Conservation (phyloP, 2,888 invertebrate species). For the Drosophila dives region DNA sequence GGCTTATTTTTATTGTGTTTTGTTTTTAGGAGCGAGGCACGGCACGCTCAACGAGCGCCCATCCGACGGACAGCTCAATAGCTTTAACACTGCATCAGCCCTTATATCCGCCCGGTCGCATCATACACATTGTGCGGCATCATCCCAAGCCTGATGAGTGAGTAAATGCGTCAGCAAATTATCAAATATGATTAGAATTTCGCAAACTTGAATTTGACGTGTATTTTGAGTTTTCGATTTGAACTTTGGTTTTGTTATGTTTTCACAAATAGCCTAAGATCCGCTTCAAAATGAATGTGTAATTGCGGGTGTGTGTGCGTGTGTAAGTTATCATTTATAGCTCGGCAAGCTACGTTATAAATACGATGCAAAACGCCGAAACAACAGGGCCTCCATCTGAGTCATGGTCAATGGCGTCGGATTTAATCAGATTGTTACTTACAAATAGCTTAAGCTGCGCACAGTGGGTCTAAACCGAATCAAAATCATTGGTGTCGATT, state of each 20-base stretch:
- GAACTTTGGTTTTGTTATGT: slow-evolving; percentile 11
- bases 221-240: slow-evolving; percentile 11
- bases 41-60: slow-evolving; percentile 87
- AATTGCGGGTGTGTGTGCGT: slow-evolving; percentile 1
- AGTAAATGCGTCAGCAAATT: slow-evolving; percentile 83
- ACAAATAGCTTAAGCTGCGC: slow-evolving; percentile 6
- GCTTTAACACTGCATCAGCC: slow-evolving; percentile 92
- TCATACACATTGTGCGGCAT: slow-evolving; percentile 94
- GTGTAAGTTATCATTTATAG: slow-evolving; percentile 30
- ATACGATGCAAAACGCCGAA: background rate
- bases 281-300: slow-evolving; percentile 39
- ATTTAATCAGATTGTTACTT: slow-evolving; percentile 5
- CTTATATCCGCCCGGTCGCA: slow-evolving; percentile 93
- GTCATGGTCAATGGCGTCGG: slow-evolving; percentile 39
- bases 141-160: slow-evolving; percentile 92
- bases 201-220: background rate
- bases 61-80: slow-evolving; percentile 90
- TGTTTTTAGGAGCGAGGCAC: slow-evolving; percentile 86
- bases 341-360: slow-evolving; percentile 10
- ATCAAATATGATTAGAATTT: background rate
- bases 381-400: slow-evolving; percentile 19
- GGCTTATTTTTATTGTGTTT: background rate
- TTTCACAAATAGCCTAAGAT: slow-evolving; percentile 27
- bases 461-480: slow-evolving; percentile 8
- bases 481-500: background rate